Evolutionary conservation across 2,888 invertebrate species (phyloP).

Genomic region (Meta bourneti): DNA sequence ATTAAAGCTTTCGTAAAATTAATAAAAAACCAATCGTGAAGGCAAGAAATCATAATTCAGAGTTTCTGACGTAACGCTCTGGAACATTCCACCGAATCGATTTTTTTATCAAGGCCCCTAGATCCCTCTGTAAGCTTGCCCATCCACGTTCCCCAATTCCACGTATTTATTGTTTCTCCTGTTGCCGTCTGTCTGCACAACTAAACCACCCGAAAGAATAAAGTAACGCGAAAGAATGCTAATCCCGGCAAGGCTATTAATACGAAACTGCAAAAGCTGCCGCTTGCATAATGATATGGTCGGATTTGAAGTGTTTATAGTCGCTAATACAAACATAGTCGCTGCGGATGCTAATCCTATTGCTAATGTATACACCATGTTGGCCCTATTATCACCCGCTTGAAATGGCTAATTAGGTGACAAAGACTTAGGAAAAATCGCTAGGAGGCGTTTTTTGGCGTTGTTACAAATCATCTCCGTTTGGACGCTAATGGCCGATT

Average conservation of each 20-base stretch:
- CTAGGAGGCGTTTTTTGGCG: conserved; percentile 61
- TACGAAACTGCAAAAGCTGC: conserved; percentile 65
- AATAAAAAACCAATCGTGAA: conserved; percentile 14
- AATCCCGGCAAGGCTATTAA: conserved; percentile 65
- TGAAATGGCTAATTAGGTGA: conserved; percentile 76
- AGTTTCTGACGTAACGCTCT: background rate
- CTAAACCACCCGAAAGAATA: conserved; percentile 13
- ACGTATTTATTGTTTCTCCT: conserved; percentile 67
- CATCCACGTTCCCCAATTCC: conserved; percentile 67
- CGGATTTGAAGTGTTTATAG: conserved; percentile 76
- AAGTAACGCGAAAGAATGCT: conserved; percentile 59
- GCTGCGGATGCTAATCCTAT: conserved; percentile 75
- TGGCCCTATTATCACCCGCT: conserved; percentile 75
- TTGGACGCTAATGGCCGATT: conserved; percentile 72
- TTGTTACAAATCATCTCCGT: conserved; percentile 73
- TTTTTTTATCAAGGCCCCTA: conserved; percentile 39
- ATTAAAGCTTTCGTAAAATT: conserved; percentile 8
- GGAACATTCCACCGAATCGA: conserved; percentile 38
- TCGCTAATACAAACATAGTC: conserved; percentile 75
- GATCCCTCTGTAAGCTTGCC: conserved; percentile 32
- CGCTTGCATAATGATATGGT: conserved; percentile 74
- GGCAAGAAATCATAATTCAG: conserved; percentile 30
- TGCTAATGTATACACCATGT: conserved; percentile 76
- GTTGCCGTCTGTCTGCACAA: conserved; percentile 24
- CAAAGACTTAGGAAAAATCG: conserved; percentile 70